Evolutionary conservation across 2,888 invertebrate species (phyloP).

Genomic region (Melikaiella ostensackeni): DNA sequence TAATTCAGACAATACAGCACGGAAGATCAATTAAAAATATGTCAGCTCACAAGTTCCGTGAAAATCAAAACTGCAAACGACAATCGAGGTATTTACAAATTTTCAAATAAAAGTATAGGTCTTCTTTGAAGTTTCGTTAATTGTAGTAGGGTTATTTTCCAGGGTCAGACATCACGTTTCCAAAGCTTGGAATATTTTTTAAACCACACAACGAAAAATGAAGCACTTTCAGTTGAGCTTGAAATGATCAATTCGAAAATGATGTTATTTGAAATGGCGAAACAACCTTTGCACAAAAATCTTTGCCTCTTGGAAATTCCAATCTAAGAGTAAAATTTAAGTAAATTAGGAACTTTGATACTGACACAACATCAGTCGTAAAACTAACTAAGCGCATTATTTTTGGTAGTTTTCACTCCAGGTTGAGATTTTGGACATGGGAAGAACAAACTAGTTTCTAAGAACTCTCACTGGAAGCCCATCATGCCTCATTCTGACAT

Average conservation of each 20-base stretch:
- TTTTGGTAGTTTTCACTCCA: neutral
- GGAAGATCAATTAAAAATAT: neutral
- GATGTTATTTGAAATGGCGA: no score
- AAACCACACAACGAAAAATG: no score
- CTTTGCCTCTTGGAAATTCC: neutral
- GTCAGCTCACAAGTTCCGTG: neutral
- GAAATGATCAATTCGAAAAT: no score
- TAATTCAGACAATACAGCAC: neutral
- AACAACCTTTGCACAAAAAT: neutral
- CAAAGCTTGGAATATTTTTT: no score
- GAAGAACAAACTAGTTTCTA: conserved; percentile 59
- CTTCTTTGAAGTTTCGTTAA: neutral
- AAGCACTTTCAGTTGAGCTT: no score
- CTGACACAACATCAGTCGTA: neutral
- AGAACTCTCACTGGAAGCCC: conserved; percentile 72
- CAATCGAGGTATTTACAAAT: neutral
- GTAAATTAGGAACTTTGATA: neutral
- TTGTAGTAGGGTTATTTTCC: neutral
- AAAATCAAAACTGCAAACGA: neutral
- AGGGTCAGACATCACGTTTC: no score
- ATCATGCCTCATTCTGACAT: conserved; percentile 71
- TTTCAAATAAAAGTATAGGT: neutral
- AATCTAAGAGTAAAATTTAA: neutral
- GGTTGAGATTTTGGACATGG: neutral
- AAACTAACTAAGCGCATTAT: neutral